Evolutionary conservation across 2,888 invertebrate genomes (phyloP).

Genomic region (Boloria selene): DNA sequence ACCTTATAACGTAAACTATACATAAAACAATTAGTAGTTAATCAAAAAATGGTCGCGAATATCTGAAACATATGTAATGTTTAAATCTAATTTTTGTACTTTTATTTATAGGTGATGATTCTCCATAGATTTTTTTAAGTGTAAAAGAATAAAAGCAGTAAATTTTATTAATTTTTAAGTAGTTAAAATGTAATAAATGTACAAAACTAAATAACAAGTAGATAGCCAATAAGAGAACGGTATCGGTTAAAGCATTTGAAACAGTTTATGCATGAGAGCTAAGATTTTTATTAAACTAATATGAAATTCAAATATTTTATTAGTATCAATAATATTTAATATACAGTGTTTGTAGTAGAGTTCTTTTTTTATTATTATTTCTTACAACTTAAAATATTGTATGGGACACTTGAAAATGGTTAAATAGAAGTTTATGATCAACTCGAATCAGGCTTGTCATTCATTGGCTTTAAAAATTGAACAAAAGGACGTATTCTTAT

Average conservation of each 20-base stretch:
- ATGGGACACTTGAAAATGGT: too few species aligned
- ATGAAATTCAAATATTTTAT: not conserved
- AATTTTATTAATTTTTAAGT: not conserved
- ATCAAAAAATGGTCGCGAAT: not conserved
- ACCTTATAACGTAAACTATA: not conserved
- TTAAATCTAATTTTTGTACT: too few species aligned
- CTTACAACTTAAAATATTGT: too few species aligned
- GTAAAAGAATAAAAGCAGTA: not conserved
- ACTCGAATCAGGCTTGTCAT: too few species aligned
- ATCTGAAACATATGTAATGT: too few species aligned
- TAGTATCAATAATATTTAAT: not conserved
- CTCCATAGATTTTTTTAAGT: too few species aligned
- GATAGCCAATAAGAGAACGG: slow-evolving; percentile 7
- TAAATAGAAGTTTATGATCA: too few species aligned
- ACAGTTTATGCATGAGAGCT: not conserved
- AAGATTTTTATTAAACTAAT: not conserved
- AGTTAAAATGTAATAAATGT: slow-evolving; percentile 17
- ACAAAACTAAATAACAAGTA: slow-evolving; percentile 12
- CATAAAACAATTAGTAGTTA: not conserved
- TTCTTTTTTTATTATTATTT: too few species aligned
- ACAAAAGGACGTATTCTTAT: too few species aligned
- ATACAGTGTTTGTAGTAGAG: not conserved
- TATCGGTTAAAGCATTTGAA: not conserved
- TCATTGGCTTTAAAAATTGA: too few species aligned
- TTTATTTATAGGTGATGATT: too few species aligned